Base-by-base conservation (phyloP, 1,140 invertebrate genomes). In the Cherax quadricarinatus region DNA sequence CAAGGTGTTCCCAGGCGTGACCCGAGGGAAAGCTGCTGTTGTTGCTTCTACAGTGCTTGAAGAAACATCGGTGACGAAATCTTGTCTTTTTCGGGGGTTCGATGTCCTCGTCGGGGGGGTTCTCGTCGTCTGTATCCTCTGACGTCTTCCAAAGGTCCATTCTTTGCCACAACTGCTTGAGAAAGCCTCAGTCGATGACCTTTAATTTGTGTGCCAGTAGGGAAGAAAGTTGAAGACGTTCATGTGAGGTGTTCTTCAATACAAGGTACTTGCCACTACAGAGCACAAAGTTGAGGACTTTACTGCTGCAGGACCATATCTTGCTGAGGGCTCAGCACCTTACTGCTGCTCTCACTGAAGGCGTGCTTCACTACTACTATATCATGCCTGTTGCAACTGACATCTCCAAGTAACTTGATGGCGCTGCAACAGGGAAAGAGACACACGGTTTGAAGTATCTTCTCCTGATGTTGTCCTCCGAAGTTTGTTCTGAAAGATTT, bases 61-160 rank as follows among this genome's bases (percentile, higher is more conserved):
- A 30, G 7, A 9, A 21, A 41, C 83, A 70, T 14, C 60, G 60
- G 21, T 66, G 60, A 5, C 57, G 24, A 1, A 41, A 21, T 18
- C n/a, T 30, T 24, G 57, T 85, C 83, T 57, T 85, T n/a, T 62
- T 62, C 30, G 5, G 24, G n/a, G 21, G n/a, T 75, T 9, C 62
- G 24, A 21, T 49, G n/a, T 70, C 83, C 48, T 85, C 83, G 83
- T 85, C 83, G n/a, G 83, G 60, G 4, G 83, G 83, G 30, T 85
- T 85, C 49, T 85, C 83, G 24, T 85, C 83, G 24, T 85, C 83
- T 3, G 83, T 85, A 16, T 85, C 83, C 21, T 70, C 83, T 41
- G 4, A 57, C 48, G 60, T 85, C 48, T 14, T 48, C 14, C 24
- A 41, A 4, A 41, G 41, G 12, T 60, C 60, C 81, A 30, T 83